These are phyloP conservation scores for Protobothrops mucrosquamatus DNA, from an alignment of 2,113 vertebrate genomes.

Conservation along the genomic window DNA sequence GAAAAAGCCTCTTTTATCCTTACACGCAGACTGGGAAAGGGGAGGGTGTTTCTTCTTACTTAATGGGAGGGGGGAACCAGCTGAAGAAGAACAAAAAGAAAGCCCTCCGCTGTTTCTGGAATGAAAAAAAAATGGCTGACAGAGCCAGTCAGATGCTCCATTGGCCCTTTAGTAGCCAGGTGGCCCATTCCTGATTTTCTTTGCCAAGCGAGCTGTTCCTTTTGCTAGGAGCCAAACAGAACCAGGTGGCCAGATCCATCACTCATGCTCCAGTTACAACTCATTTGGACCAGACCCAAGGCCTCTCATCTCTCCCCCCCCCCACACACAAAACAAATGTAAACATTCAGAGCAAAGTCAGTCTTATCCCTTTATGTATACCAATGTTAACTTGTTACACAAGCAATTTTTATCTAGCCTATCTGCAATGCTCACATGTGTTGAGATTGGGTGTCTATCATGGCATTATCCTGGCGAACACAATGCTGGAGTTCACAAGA, in stretches of 20 bases:
- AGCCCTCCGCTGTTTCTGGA: not conserved
- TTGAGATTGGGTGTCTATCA: not conserved
- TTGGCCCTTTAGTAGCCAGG: constrained; percentile 49
- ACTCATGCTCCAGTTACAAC: constrained; percentile 46
- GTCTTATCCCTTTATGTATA: not conserved
- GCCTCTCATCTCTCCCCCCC: not conserved
- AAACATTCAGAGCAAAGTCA: not conserved
- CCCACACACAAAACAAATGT: not conserved
- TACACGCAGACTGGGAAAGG: accelerated
- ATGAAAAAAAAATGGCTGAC: not conserved
- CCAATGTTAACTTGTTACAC: not conserved
- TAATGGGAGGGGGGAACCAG: not conserved
- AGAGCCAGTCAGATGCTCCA: not conserved
- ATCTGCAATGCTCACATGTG: not conserved
- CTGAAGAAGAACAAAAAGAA: constrained; percentile 7
- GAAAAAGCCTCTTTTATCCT: constrained; percentile 5
- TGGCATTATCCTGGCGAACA: not conserved
- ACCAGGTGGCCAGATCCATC: constrained; percentile 62
- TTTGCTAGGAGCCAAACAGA: constrained; percentile 53
- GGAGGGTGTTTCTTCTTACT: not conserved
- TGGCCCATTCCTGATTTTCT: constrained; percentile 55
- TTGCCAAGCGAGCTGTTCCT: constrained; percentile 41
- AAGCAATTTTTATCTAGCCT: not conserved
- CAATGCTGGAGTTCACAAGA: not conserved
- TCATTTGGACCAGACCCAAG: constrained; percentile 39